A percentile compares a stretch with the other conserved stretches of the same genome.
phyloP scores from a whole-genome alignment of 2,113 vertebrate species.

The Python bivittatus region DNA sequence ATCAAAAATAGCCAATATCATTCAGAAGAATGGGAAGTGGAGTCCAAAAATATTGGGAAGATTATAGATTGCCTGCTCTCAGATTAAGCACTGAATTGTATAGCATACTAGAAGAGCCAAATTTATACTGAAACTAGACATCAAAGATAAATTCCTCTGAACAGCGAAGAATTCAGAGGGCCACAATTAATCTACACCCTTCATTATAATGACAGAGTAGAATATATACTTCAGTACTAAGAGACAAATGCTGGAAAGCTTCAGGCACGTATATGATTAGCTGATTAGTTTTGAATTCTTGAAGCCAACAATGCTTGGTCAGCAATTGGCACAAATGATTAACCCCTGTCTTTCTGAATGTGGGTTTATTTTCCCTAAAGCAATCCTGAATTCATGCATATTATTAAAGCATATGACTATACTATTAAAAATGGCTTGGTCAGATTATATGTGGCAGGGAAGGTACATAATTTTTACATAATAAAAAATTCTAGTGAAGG shows the following conservation, averaged over 20 bases:
- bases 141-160: not conserved
- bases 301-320: constrained; percentile 38
- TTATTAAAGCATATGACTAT: constrained; percentile 50
- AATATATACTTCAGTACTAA: not conserved
- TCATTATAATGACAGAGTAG: not conserved
- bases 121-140: constrained; percentile 3
- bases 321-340: constrained; percentile 29
- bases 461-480: constrained; percentile 50
- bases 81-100: not conserved
- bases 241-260: not conserved
- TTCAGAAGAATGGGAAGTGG: not conserved
- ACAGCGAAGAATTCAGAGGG: not conserved
- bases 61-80: not conserved
- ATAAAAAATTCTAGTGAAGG: constrained; percentile 41
- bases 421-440: constrained; percentile 61
- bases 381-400: constrained; percentile 41
- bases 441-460: constrained; percentile 32
- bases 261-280: constrained; percentile 21
- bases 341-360: constrained; percentile 51
- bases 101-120: not conserved
- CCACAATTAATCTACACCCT: constrained; percentile 14
- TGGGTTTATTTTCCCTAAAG: constrained; percentile 41
- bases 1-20: not conserved
- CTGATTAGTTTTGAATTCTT: constrained; percentile 34
- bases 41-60: not conserved